Evolutionary conservation across 2,797 vertebrate species (phyloP), one percentile per base, ranked within the genome.

Genomic region (Muscicapa striata): DNA sequence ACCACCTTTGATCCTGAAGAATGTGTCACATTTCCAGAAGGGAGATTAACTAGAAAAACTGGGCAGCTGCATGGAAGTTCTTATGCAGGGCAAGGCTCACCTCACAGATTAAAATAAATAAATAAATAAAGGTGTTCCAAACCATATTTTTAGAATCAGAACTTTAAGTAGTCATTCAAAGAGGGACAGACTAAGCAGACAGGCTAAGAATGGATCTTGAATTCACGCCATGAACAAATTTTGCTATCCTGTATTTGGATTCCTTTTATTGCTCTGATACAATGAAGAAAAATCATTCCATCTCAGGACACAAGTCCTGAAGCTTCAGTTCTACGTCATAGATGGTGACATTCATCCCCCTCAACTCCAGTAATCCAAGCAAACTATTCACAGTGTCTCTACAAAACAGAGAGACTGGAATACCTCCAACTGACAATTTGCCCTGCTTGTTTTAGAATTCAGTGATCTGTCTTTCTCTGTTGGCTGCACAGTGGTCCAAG

Each of bases 311-410:
- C 2, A 3, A 14, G 12, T 49, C 43, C 13, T 22, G 3, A 36
- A 32, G 29, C 41, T 67, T 68, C 62, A 61, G 19, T 29, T 73
- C 61, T 46, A 49, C 9, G 30, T 70, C 64, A 51, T 10, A 64
- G 11, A 5, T 2, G 4, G 27, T n/a, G 15, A 76, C 23, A 61
- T 3, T 46, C 17, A 48, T 2, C 12, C 3, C 7, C 6, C 11
- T 38, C 15, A 75, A n/a, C 17, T 68, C 34, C 48, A 83, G 13
- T 34, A 85, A 87, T 30, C 52, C 70, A 90, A 52, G 21, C 3
- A 68, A 55, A 51, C 58, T 17, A 70, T 48, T 57, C 38, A 77
- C 2, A 1, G 10, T 64, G 20, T 27, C 6, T 76, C 46, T 36
- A 13, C 15, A 70, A 81, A 11, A 16, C 26, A 32, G 19, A 54